Evolutionary conservation across 2,113 vertebrate genomes (phyloP).

Genomic region (Microtus richardsoni): DNA sequence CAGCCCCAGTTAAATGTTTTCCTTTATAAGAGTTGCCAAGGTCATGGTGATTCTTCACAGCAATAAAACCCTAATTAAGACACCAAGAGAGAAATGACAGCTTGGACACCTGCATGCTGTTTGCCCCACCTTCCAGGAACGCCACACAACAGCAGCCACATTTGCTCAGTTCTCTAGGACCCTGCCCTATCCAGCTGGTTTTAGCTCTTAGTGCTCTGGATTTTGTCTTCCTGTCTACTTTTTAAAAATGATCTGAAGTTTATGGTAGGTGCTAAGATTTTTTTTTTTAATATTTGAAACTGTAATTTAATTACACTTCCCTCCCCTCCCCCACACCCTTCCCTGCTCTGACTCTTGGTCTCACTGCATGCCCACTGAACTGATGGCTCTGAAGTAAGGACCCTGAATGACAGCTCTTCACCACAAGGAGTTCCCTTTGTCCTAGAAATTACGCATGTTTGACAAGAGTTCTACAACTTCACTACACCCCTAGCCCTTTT

Average conservation of each 20-base stretch:
- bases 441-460: background rate
- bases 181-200: background rate
- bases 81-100: background rate
- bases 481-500: background rate
- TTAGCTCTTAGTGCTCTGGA: background rate
- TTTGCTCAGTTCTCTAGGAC: background rate
- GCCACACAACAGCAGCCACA: background rate
- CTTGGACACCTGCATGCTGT: background rate
- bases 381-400: background rate
- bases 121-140: background rate
- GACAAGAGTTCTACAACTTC: background rate
- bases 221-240: background rate
- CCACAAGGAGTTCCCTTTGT: background rate
- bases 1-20: background rate
- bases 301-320: background rate
- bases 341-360: background rate
- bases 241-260: background rate
- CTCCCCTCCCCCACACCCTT: background rate
- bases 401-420: background rate
- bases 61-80: background rate
- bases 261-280: background rate
- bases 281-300: background rate
- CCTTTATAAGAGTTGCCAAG: background rate
- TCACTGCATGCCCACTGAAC: background rate
- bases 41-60: background rate